These are phyloP conservation scores for Brachycybe producta DNA, from an alignment of 2,888 invertebrate genomes.

Conservation along the genomic window DNA sequence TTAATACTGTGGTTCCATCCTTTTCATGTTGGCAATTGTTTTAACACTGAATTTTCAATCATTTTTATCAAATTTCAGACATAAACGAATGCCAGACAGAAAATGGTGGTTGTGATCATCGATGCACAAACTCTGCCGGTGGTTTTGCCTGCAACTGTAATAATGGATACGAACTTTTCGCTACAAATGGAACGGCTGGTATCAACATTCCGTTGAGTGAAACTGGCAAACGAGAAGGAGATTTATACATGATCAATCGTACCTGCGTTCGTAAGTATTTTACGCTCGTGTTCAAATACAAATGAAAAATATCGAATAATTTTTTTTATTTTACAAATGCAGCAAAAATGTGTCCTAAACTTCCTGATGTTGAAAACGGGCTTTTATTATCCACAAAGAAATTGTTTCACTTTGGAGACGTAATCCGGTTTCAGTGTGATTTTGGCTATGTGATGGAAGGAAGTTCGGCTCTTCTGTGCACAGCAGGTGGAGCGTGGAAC, in stretches of 20 bases:
- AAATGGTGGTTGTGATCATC: conserved; percentile 87
- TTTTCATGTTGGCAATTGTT: too few species aligned
- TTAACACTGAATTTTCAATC: background rate
- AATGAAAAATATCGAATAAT: background rate
- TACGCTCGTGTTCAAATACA: too few species aligned
- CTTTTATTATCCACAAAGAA: conserved; percentile 60
- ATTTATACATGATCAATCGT: conserved; percentile 78
- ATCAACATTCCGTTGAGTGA: conserved; percentile 66
- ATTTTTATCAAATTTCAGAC: conserved; percentile 37
- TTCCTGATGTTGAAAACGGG: conserved; percentile 70
- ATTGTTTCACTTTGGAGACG: conserved; percentile 76
- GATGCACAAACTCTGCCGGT: conserved; percentile 77
- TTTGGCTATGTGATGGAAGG: conserved; percentile 90
- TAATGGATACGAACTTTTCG: conserved; percentile 79
- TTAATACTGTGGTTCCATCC: background rate
- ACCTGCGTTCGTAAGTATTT: conserved; percentile 61
- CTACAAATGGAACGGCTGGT: conserved; percentile 75
- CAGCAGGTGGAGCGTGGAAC: conserved; percentile 84
- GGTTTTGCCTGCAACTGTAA: conserved; percentile 78
- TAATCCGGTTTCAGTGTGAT: conserved; percentile 80
- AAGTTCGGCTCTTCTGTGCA: conserved; percentile 69
- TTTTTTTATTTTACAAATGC: conserved; percentile 11
- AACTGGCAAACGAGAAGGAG: conserved; percentile 75
- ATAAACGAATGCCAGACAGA: conserved; percentile 72
- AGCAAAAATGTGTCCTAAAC: conserved; percentile 67